Base-by-base conservation (phyloP, 2,797 vertebrate genomes). In the Myotis pilosus region DNA sequence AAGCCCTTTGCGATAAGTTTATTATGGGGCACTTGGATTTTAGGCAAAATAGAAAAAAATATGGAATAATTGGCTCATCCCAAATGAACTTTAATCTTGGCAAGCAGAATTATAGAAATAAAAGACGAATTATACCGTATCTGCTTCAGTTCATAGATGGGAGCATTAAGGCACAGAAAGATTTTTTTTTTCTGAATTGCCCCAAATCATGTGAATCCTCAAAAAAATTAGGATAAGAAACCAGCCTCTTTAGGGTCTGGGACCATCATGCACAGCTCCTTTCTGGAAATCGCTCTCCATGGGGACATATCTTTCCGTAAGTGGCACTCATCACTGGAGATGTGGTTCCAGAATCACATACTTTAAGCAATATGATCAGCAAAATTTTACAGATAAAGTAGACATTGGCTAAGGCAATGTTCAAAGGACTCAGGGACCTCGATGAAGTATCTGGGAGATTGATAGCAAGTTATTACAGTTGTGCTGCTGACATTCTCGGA, bases 381-480 rank as follows among this genome's bases (percentile, higher is more conserved):
- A 86, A 83, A 76, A 36, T 76, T 95, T 92, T 83, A 80, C 8
- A 82, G 78, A 86, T 82, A 33, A 93, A 93, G 74, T 86, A 87
- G 82, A 82, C 86, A 83, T 20, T 0, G 55, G 69, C 25, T n/a
- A 92, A 94, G 72, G 20, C 90, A 75, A 7, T 12, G 22, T 90
- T 78, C 62, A 49, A 90, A 95, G 78, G 41, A 71, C 36, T 57
- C 0, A 0, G 66, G 38, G 28, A 84, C 38, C 30, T 87, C 72
- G 33, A 0, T 1, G 62, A 76, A 57, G 53, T 44, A 33, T 1
- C 0, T 20, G 69, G 88, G 90, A 96, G 89, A 94, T 19, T 25
- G 36, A 85, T 87, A 91, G 78, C 4, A 41, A 64, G 30, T 87
- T 69, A 57, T 85, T 82, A 69, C 6, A 12, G 55, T 74, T 75